Evolutionary conservation across 2,888 invertebrate genomes (phyloP), one percentile per base, ranked within the genome.

Genomic region (Matsumyia berberina): DNA sequence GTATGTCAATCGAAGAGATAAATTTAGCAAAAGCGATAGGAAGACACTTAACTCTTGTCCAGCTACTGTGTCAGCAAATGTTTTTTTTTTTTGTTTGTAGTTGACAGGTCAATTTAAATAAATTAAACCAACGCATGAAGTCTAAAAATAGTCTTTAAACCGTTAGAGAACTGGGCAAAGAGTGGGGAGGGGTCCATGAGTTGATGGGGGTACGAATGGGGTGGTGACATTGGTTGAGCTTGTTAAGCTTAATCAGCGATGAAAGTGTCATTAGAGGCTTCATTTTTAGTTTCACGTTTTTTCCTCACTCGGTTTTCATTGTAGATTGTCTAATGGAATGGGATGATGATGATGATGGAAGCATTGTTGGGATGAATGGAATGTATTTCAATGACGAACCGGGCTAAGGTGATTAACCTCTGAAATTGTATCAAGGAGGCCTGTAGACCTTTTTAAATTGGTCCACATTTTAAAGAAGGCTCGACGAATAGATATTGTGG

Each of bases 41-140:
- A 33, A 62, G 46, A 46, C 33, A 33, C 12, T 39, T 2, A 6
- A 17, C n/a, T 31, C n/a, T 49, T 2, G 31, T 5, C 0, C 33
- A 9, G 9, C 51, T 58, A 39, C 31, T 31, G 57, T 76, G 66
- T 57, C 57, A 37, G 55, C 33, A 7, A 39, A 33, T n/a, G n/a
- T n/a, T n/a, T n/a, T n/a, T n/a, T n/a, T n/a, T n/a, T n/a, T 67
- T 55, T 39, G 49, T 55, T 62, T 67, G 39, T 67, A 55, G 67
- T 64, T 60, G 78, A 42, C 83, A 64, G 83, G 62, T 83, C 64
- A 83, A 83, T 83, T 83, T 83, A 73, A 79, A 78, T 83, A 79
- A 83, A 79, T 83, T 73, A 79, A 74, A 49, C 55, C 57, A 69
- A 79, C 83, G 83, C 73, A 83, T 57, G 12, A 24, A 15, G 51